A percentile compares a stretch with the other conserved stretches of the same genome.
Conservation (phyloP, 2,113 vertebrate genomes). For the Uria aalge region DNA sequence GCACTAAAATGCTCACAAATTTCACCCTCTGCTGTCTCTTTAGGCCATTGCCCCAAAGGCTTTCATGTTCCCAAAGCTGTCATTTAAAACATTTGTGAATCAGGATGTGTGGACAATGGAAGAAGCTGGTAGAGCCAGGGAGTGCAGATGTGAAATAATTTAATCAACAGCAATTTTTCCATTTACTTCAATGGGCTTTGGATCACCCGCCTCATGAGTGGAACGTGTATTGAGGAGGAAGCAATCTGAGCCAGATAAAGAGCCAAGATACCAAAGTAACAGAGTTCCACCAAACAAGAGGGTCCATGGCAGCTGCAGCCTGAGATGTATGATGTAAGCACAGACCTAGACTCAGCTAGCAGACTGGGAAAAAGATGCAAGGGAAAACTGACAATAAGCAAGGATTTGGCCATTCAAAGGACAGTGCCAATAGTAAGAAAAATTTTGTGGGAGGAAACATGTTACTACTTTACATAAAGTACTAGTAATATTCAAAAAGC, state of each 20-base stretch:
- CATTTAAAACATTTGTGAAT: conserved; percentile 68
- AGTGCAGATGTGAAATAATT: conserved; percentile 68
- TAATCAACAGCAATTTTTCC: conserved; percentile 64
- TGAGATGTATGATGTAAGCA: conserved; percentile 40
- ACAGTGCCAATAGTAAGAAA: not conserved
- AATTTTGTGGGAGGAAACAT: not conserved
- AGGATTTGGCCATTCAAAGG: not conserved
- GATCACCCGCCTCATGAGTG: conserved; percentile 57
- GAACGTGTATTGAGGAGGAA: conserved; percentile 62
- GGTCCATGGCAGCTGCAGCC: conserved; percentile 61
- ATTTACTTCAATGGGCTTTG: conserved; percentile 69
- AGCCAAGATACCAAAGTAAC: conserved; percentile 66
- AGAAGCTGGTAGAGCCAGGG: conserved; percentile 64
- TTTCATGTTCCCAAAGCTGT: conserved; percentile 66
- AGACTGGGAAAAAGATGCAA: not conserved
- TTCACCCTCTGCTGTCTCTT: conserved; percentile 61
- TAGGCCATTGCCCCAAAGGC: conserved; percentile 62
- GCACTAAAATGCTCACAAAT: conserved; percentile 54
- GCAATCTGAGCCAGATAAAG: conserved; percentile 61
- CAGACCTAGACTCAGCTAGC: not conserved
- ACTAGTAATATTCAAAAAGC: not conserved
- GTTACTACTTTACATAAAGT: not conserved
- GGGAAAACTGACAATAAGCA: conserved; percentile 10
- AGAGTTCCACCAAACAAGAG: conserved; percentile 58
- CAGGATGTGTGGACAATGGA: conserved; percentile 64